Conservation (phyloP, 2,113 vertebrate species). For the Sceloporus undulatus region DNA sequence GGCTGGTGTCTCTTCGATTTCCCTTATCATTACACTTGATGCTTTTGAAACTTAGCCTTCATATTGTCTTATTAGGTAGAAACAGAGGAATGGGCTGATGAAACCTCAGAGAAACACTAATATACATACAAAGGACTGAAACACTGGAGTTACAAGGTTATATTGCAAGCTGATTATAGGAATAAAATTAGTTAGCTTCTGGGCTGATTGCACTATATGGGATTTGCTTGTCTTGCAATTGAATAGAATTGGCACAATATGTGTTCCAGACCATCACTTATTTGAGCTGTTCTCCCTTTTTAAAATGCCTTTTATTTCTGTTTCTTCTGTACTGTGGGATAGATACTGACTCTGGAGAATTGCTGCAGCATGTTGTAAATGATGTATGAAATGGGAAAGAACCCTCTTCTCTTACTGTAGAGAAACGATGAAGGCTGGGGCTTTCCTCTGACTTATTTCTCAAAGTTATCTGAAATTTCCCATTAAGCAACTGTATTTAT, state of each 20-base stretch:
- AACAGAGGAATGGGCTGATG: background rate
- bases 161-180: background rate
- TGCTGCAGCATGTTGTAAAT: conserved; percentile 36
- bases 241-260: background rate
- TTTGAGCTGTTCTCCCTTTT: background rate
- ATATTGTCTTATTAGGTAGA: background rate
- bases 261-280: background rate
- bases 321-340: background rate
- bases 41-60: background rate
- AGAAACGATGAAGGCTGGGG: conserved; percentile 5
- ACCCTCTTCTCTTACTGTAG: background rate
- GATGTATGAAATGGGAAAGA: conserved; percentile 46
- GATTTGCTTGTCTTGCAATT: background rate
- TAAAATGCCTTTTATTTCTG: background rate
- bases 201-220: background rate
- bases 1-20: background rate
- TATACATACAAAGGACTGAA: accelerated
- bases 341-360: background rate
- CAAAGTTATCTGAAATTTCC: conserved; percentile 8
- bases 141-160: background rate
- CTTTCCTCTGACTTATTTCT: background rate
- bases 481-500: background rate
- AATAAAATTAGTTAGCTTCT: conserved; percentile 18
- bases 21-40: background rate
- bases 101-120: background rate